These are phyloP conservation scores for Leptinotarsa juncta DNA, from an alignment of 2,888 invertebrate genomes.

Conservation along the genomic window DNA sequence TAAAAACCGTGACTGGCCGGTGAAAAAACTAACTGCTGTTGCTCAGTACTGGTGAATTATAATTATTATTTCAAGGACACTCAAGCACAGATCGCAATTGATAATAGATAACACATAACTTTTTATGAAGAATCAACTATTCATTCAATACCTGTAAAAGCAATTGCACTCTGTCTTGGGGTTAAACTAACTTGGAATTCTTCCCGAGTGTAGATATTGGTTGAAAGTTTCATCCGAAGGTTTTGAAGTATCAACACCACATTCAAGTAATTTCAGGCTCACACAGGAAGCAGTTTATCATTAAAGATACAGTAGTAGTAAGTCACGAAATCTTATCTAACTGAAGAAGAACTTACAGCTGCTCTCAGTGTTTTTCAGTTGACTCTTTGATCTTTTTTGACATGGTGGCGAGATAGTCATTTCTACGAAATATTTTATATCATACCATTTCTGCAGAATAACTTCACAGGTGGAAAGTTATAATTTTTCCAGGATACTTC, in stretches of 20 bases:
- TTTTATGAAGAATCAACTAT: too few species aligned
- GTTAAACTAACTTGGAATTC: background rate
- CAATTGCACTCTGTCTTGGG: background rate
- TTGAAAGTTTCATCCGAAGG: background rate
- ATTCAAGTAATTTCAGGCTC: constrained; percentile 18
- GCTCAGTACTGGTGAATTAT: constrained; percentile 26
- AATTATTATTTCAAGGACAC: background rate
- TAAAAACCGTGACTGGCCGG: background rate
- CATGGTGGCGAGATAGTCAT: background rate
- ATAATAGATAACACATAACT: background rate
- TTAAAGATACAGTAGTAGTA: constrained; percentile 5
- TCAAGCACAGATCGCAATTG: background rate
- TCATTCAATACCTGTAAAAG: too few species aligned
- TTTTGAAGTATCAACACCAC: constrained; percentile 20
- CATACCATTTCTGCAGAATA: background rate
- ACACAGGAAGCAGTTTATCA: constrained; percentile 5
- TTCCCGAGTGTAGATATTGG: constrained; percentile 1
- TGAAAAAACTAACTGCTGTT: constrained; percentile 8
- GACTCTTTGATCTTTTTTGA: background rate
- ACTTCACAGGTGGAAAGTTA: background rate
- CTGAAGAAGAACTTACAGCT: background rate
- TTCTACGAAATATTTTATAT: background rate
- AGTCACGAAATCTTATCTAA: background rate
- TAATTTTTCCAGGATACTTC: background rate
- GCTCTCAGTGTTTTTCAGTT: background rate